These are phyloP conservation scores for Pipistrellus pygmaeus DNA, from an alignment of 2,797 vertebrate genomes.

Conservation along the genomic window DNA sequence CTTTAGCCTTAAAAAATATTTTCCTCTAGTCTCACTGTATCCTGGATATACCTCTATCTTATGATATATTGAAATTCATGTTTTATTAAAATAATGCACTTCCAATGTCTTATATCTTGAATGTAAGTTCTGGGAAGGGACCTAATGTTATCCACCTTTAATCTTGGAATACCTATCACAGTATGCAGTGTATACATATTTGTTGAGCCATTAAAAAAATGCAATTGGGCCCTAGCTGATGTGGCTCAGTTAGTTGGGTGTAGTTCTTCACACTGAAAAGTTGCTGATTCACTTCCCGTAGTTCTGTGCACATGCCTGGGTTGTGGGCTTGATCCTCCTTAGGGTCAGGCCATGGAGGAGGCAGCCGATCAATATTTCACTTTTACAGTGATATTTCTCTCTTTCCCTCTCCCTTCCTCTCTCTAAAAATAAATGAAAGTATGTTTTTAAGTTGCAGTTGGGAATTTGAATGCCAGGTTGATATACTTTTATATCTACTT, in stretches of 20 bases:
- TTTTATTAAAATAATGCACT: slow-evolving; percentile 66
- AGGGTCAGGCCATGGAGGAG: too few species aligned
- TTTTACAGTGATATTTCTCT: too few species aligned
- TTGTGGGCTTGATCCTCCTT: too few species aligned
- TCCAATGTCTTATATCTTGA: slow-evolving; percentile 55
- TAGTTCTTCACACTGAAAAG: too few species aligned
- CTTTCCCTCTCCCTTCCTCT: too few species aligned
- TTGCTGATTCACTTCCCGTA: too few species aligned
- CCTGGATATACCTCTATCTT: not conserved
- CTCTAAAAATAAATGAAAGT: too few species aligned
- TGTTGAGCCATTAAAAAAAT: slow-evolving; percentile 60
- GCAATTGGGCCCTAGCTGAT: too few species aligned
- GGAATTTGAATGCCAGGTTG: slow-evolving; percentile 57
- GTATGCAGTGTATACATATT: slow-evolving; percentile 65
- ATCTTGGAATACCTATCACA: slow-evolving; percentile 35
- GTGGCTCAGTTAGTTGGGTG: too few species aligned
- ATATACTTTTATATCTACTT: slow-evolving; percentile 31
- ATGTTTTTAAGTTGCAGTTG: not conserved
- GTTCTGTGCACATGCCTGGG: too few species aligned
- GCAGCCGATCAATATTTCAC: too few species aligned
- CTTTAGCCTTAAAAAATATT: slow-evolving; percentile 27
- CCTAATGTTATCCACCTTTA: slow-evolving; percentile 64
- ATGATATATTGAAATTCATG: slow-evolving; percentile 61
- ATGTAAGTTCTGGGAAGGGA: slow-evolving; percentile 13
- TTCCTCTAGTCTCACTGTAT: not conserved